Evolutionary conservation across 2,888 invertebrate genomes (phyloP).

Genomic region (Cosmia trapezina): DNA sequence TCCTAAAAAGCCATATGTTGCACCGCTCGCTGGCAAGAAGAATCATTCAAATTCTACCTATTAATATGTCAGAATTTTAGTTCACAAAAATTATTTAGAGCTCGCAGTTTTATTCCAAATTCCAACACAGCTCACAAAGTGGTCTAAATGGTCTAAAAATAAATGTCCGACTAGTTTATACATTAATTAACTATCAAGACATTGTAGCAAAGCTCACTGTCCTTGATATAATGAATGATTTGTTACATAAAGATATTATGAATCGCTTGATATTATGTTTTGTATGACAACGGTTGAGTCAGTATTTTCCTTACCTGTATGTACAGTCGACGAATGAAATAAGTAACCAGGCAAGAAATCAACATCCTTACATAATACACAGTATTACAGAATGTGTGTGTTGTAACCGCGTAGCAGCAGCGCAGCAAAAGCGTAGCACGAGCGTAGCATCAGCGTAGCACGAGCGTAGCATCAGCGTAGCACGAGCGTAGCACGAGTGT

Average conservation of each 20-base stretch:
- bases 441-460: not conserved
- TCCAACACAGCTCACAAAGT: not conserved
- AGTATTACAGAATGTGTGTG: too few species aligned
- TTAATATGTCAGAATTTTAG: not conserved
- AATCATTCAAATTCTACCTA: not conserved
- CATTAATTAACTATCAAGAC: conserved; percentile 28
- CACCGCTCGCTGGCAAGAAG: not conserved
- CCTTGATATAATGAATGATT: conserved; percentile 23
- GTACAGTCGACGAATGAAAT: not conserved
- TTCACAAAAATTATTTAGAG: not conserved
- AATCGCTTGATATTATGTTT: conserved; percentile 10
- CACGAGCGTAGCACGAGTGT: too few species aligned
- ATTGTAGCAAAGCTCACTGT: not conserved
- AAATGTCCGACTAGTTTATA: not conserved
- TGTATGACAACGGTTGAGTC: conserved; percentile 5
- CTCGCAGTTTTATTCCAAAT: not conserved
- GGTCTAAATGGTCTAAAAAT: not conserved
- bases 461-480: not conserved
- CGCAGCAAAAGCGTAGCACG: not conserved
- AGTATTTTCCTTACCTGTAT: conserved; percentile 2
- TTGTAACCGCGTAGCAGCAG: not conserved
- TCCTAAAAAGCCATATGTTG: too few species aligned
- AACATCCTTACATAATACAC: not conserved
- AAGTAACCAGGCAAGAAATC: not conserved
- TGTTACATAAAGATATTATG: conserved; percentile 16